Conservation (phyloP, 2,888 invertebrate species). For the Meiosimyza decipiens region DNA sequence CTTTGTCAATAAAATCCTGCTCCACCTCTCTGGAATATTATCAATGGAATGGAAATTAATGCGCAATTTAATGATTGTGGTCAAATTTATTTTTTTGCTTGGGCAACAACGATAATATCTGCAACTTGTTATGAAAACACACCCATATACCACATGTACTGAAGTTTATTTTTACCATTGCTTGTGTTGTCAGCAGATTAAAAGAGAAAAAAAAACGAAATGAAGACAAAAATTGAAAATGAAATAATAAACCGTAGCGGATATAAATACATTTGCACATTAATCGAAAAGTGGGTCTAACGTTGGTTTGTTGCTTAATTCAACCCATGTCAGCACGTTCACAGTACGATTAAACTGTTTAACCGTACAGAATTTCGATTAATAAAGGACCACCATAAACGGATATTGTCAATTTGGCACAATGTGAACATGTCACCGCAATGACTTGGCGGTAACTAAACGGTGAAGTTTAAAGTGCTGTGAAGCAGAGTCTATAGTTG, state of each 20-base stretch:
- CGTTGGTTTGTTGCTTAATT: no score
- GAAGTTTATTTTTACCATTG: constrained; percentile 7
- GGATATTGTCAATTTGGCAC: constrained; percentile 14
- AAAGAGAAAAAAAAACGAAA: constrained; percentile 2
- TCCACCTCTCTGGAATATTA: not conserved
- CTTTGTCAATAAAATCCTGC: not conserved
- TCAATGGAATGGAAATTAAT: constrained; percentile 32
- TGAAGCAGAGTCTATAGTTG: not conserved
- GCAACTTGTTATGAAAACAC: not conserved
- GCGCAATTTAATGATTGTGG: constrained; percentile 22
- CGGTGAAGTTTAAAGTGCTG: not conserved
- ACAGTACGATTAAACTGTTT: constrained; percentile 1
- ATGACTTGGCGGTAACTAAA: not conserved
- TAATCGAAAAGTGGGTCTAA: no score
- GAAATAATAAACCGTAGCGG: constrained; percentile 10
- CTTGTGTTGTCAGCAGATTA: not conserved
- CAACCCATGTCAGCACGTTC: constrained; percentile 6
- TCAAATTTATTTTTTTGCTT: not conserved
- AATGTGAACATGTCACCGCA: constrained; percentile 7
- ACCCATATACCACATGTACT: not conserved
- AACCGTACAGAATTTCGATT: constrained; percentile 16
- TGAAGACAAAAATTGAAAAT: not conserved
- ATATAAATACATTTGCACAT: constrained; percentile 11
- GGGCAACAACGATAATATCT: not conserved
- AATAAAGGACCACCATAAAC: not conserved